These are phyloP conservation scores for Zele albiditarsus DNA, from an alignment of 2,888 invertebrate species.

Conservation along the genomic window DNA sequence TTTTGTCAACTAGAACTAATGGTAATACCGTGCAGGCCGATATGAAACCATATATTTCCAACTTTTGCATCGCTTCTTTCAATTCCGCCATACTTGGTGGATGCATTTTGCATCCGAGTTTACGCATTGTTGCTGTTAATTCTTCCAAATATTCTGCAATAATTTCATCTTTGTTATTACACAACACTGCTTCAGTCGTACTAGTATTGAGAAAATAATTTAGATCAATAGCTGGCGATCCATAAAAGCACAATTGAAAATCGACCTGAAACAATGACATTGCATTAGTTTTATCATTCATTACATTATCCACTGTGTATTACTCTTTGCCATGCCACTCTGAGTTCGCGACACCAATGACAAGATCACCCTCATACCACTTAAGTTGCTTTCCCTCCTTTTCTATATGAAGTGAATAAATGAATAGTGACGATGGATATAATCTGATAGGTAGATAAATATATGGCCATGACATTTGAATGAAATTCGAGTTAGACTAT, in stretches of 20 bases:
- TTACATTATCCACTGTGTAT: slow-evolving; percentile 63
- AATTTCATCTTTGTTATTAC: slow-evolving; percentile 51
- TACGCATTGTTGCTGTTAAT: slow-evolving; percentile 57
- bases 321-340: slow-evolving; percentile 41
- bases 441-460: not conserved
- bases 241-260: slow-evolving; percentile 72
- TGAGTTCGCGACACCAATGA: not conserved
- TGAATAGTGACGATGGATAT: slow-evolving; percentile 24
- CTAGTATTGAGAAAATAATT: slow-evolving; percentile 73
- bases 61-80: slow-evolving; percentile 49
- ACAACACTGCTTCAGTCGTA: slow-evolving; percentile 50
- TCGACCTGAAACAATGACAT: slow-evolving; percentile 71
- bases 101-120: slow-evolving; percentile 57
- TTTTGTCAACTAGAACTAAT: slow-evolving; percentile 57
- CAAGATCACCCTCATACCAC: slow-evolving; percentile 25
- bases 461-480: not conserved
- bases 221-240: slow-evolving; percentile 72
- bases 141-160: slow-evolving; percentile 58
- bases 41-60: slow-evolving; percentile 54
- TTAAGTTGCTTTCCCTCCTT: not conserved
- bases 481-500: not conserved
- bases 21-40: slow-evolving; percentile 58
- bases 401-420: not conserved
- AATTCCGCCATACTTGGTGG: slow-evolving; percentile 58
- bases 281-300: too few relatives aligned